Percentiles rank a stretch among this genome's conserved stretches.
Evolutionary conservation across 2,113 vertebrate species (phyloP).

Genomic region (Xiphophorus couchianus): DNA sequence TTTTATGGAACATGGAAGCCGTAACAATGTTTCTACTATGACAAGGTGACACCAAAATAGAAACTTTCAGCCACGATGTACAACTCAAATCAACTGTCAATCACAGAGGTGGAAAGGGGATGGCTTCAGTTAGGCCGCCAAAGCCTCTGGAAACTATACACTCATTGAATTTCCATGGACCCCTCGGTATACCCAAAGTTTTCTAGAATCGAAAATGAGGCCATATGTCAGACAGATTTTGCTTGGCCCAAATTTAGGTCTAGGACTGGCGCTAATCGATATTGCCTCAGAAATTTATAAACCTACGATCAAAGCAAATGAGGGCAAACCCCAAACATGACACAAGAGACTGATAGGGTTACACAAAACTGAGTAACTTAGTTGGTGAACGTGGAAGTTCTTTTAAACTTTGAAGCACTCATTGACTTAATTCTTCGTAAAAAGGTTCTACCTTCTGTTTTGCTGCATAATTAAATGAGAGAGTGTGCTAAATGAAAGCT

Average conservation of each 20-base stretch:
- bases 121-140: background rate
- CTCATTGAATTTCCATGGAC: background rate
- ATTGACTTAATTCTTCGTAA: no score
- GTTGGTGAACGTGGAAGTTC: no score
- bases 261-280: no score
- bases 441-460: no score
- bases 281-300: no score
- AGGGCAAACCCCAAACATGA: no score
- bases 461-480: no score
- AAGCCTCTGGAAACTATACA: background rate
- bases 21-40: background rate
- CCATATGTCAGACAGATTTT: background rate
- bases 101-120: background rate
- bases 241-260: background rate
- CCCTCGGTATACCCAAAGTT: background rate
- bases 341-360: no score
- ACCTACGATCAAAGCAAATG: no score
- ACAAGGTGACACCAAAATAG: background rate
- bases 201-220: background rate
- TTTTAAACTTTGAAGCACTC: no score
- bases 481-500: no score
- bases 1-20: background rate
- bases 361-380: no score
- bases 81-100: background rate
- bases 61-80: background rate